A percentile compares a stretch with the other conserved stretches of the same genome.
These are phyloP conservation scores for Drosophila malerkotliana DNA, from an alignment of 1,140 invertebrate genomes.

Conservation along the genomic window DNA sequence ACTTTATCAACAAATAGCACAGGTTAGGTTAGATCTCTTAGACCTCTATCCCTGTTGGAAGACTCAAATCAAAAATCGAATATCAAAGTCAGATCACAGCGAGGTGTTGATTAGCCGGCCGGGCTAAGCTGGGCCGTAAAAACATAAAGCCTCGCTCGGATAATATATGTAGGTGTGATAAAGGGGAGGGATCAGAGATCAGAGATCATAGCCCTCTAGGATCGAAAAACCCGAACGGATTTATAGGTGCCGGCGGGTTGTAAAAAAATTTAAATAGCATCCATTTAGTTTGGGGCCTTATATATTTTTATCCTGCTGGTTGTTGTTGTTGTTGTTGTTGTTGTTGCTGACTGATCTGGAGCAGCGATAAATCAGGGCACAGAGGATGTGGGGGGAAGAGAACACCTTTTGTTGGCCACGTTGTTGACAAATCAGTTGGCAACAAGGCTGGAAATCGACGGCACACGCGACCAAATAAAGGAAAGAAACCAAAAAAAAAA, in stretches of 20 bases:
- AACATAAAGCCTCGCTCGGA: conserved; percentile 32
- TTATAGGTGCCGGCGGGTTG: conserved; percentile 67
- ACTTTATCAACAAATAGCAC: conserved; percentile 22
- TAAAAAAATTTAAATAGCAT: conserved; percentile 80
- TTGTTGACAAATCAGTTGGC: conserved; percentile 79
- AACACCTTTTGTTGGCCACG: conserved; percentile 75
- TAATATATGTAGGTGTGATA: conserved; percentile 27
- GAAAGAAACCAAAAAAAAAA: conserved; percentile 2
- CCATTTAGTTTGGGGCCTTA: conserved; percentile 67
- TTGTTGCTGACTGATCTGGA: conserved; percentile 71
- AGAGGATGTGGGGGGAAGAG: background rate
- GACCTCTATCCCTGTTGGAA: background rate
- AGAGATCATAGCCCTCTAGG: background rate
- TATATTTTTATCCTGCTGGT: conserved; percentile 42
- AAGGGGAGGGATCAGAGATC: background rate
- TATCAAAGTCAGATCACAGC: conserved; percentile 4
- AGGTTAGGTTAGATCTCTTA: background rate
- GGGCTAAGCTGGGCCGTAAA: conserved; percentile 44
- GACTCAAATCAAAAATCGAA: background rate
- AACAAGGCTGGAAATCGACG: conserved; percentile 56
- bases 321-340: conserved; percentile 35
- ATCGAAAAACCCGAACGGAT: conserved; percentile 37
- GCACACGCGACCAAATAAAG: conserved; percentile 62
- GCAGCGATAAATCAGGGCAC: conserved; percentile 68
- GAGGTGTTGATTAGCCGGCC: conserved; percentile 48